phyloP scores from a whole-genome alignment of 2,888 invertebrate genomes.

The Idaea biselata region DNA sequence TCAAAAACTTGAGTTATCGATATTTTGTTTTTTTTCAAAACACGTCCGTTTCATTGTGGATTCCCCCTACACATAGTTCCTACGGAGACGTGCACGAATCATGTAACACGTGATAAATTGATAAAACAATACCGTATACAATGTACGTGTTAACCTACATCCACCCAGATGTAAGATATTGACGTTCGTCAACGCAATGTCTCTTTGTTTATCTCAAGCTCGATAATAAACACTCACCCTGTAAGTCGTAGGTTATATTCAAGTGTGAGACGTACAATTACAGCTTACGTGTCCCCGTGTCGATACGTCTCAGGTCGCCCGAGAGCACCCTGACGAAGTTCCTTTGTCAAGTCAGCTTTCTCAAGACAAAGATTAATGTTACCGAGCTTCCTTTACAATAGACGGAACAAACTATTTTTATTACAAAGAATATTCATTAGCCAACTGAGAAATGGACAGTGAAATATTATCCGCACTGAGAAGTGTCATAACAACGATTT shows the following conservation, averaged over 20 bases:
- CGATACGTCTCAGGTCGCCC: constrained; percentile 38
- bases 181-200: not conserved
- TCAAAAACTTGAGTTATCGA: no score
- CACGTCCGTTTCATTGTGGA: no score
- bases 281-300: constrained; percentile 31
- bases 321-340: constrained; percentile 36
- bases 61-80: no score
- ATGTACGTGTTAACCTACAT: not conserved
- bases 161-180: not conserved
- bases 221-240: constrained; percentile 18
- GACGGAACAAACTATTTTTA: constrained; percentile 32
- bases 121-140: not conserved
- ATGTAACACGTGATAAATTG: not conserved
- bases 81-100: not conserved
- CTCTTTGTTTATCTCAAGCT: constrained; percentile 6
- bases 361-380: constrained; percentile 63
- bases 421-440: constrained; percentile 36
- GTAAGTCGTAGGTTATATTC: constrained; percentile 19
- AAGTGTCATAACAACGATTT: constrained; percentile 20
- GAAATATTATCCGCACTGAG: constrained; percentile 19
- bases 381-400: constrained; percentile 27
- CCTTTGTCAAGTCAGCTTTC: constrained; percentile 58
- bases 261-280: constrained; percentile 38
- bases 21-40: no score
- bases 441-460: constrained; percentile 25